Conservation (phyloP, 2,797 vertebrate genomes). For the Pipistrellus pygmaeus region DNA sequence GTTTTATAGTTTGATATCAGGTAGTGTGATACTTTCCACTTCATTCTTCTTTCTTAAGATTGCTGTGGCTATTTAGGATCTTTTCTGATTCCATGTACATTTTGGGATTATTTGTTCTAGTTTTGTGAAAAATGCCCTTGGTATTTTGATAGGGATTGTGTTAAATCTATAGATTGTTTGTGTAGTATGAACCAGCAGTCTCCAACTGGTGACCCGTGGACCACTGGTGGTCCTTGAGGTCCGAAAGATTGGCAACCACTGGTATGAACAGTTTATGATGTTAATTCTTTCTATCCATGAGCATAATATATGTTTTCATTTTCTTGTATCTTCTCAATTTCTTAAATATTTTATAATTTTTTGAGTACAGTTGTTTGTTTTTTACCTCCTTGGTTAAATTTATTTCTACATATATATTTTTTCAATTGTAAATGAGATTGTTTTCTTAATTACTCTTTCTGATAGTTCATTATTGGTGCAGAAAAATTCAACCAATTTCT, state of each 20-base stretch:
- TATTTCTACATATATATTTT: background rate
- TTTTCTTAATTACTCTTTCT: background rate
- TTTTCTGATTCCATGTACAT: background rate
- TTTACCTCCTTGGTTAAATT: background rate
- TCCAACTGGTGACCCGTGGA: no score
- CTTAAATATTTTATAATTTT: background rate
- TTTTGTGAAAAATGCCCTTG: background rate
- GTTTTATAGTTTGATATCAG: background rate
- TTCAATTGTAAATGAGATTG: background rate
- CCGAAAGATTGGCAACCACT: no score
- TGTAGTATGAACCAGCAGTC: background rate
- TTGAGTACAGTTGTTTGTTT: background rate
- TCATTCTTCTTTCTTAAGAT: background rate
- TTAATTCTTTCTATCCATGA: background rate
- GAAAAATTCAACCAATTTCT: background rate
- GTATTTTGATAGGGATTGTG: background rate
- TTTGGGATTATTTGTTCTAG: background rate
- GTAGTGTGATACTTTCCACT: background rate
- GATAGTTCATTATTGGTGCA: background rate
- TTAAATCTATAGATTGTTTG: background rate
- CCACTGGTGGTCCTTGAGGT: no score
- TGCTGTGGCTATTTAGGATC: background rate
- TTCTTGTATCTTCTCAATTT: background rate
- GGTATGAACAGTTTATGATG: background rate
- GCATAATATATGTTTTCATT: background rate